Base-by-base conservation (phyloP, 1,140 invertebrate species). In the Tribolium madens region DNA sequence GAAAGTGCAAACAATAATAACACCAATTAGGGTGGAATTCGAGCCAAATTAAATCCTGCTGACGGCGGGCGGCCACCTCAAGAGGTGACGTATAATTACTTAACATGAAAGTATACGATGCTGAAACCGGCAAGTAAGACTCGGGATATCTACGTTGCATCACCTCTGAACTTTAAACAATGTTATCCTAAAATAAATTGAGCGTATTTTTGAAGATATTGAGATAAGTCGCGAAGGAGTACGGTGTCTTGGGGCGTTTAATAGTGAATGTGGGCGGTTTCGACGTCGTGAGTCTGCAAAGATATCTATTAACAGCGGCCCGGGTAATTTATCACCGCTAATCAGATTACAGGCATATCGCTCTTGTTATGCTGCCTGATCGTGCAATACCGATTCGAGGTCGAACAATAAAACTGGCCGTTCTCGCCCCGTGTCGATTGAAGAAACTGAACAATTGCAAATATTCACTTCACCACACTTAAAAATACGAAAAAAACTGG, bases 221-320 rank as follows among this genome's bases (percentile, higher is more conserved):
- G 21, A 76, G 69, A 76, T 76, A 70, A 76, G 68, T 57, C 14
- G 64, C 33, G 21, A 77, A 70, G 71, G 71, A 73, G 71, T 53
- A 73, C 12, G 33, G 47, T 73, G 71, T 50, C 71, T 73, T 48
- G 47, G 36, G 71, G 71, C 71, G 71, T 73, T 73, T 73, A 73
- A 73, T 52, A 73, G 71, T 73, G 71, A 73, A 71, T 73, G 79
- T 80, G 78, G 79, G 79, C 79, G 79, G 70, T 69, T 69, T 77
- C 74, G 68, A 52, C 75, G 79, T 79, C 79, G 79, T 80, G 79
- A 80, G 79, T 80, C 72, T 79, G 79, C 76, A 76, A 73, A 79
- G 79, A 80, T 81, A 81, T 81, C 79, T 81, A 81, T 81, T 81
- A 81, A 78, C 79, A 57, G 73, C 75, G 72, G 77, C 31, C 75